phyloP scores from a whole-genome alignment of 1,140 invertebrate species.

The Aradophagus sp. region DNA sequence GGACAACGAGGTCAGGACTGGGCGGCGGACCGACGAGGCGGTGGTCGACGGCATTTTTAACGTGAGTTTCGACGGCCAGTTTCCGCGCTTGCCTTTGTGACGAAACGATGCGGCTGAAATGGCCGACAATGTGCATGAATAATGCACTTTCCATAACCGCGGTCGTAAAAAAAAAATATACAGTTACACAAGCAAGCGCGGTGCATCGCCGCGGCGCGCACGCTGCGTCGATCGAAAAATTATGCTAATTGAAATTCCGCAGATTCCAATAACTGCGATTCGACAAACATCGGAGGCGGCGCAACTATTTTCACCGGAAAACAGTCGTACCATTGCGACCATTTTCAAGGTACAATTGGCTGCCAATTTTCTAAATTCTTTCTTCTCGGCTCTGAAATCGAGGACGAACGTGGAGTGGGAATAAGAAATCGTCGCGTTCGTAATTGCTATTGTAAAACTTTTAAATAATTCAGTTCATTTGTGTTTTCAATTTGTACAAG shows the following conservation, averaged over 20 bases:
- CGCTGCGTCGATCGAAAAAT: constrained; percentile 6
- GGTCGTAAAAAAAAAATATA: constrained; percentile 22
- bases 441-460: too few species aligned
- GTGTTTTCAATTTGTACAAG: too few species aligned
- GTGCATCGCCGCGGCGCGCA: constrained; percentile 1
- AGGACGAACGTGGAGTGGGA: too few species aligned
- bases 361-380: background rate
- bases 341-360: constrained; percentile 61
- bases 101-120: constrained; percentile 7
- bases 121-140: constrained; percentile 11
- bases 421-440: too few species aligned
- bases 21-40: constrained; percentile 36
- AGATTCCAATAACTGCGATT: constrained; percentile 68
- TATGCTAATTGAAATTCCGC: constrained; percentile 35
- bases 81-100: constrained; percentile 1
- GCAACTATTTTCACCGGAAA: constrained; percentile 61
- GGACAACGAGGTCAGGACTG: constrained; percentile 30
- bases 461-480: too few species aligned
- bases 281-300: constrained; percentile 61
- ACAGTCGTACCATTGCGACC: constrained; percentile 57
- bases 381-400: too few species aligned
- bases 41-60: constrained; percentile 65
- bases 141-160: constrained; percentile 43
- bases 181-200: constrained; percentile 9
- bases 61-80: constrained; percentile 54